These are phyloP conservation scores for Diceros bicornis DNA, from an alignment of 2,797 vertebrate genomes.

Conservation along the genomic window DNA sequence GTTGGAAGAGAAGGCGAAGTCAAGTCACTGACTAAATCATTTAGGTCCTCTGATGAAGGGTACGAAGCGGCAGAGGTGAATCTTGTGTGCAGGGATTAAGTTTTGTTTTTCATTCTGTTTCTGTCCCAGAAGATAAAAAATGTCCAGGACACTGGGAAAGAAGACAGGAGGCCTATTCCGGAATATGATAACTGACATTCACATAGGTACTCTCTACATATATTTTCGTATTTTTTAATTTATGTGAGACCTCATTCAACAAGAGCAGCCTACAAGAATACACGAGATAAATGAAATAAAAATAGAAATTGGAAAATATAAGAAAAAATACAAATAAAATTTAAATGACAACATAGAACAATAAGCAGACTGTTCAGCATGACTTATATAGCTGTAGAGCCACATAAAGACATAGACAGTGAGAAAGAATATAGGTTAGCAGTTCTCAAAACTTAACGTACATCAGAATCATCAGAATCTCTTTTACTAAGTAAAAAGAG, in stretches of 20 bases:
- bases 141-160: background rate
- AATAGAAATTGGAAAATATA: constrained; percentile 18
- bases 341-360: background rate
- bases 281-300: background rate
- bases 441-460: background rate
- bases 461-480: background rate
- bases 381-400: background rate
- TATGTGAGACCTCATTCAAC: background rate
- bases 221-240: background rate
- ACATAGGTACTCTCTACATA: background rate
- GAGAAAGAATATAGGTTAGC: background rate
- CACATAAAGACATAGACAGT: background rate
- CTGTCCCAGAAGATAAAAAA: background rate
- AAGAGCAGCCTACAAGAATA: background rate
- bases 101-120: background rate
- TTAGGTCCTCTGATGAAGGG: background rate
- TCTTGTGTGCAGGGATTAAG: background rate
- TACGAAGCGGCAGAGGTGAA: background rate
- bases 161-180: background rate
- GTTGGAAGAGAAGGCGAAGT: background rate
- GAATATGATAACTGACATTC: background rate
- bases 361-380: background rate
- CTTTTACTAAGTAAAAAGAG: background rate
- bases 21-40: background rate
- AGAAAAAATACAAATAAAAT: constrained; percentile 7